phyloP scores from a whole-genome alignment of 2,797 vertebrate genomes.

The Sebastes diploproa region DNA sequence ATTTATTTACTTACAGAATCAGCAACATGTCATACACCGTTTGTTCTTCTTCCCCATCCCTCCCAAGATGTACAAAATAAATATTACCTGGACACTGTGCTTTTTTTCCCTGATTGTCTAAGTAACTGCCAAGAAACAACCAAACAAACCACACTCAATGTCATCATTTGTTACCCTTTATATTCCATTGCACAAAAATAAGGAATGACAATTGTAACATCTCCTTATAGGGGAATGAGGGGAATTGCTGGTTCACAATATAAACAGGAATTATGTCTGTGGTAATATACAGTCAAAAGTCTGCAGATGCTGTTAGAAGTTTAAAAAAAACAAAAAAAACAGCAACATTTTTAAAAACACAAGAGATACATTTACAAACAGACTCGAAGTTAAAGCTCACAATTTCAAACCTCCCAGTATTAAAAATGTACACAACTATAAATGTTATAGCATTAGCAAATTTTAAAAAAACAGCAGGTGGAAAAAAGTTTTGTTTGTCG shows the following conservation, averaged over 20 bases:
- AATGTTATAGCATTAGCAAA: conserved; percentile 76
- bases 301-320: conserved; percentile 47
- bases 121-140: conserved; percentile 74
- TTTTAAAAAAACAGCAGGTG: conserved; percentile 71
- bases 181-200: conserved; percentile 76
- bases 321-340: conserved; percentile 43
- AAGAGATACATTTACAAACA: conserved; percentile 69
- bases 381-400: conserved; percentile 73
- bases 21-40: conserved; percentile 72
- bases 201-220: conserved; percentile 80
- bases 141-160: conserved; percentile 53
- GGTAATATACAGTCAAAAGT: conserved; percentile 63
- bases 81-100: conserved; percentile 79
- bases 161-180: conserved; percentile 68
- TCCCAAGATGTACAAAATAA: conserved; percentile 78
- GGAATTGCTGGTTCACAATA: conserved; percentile 67
- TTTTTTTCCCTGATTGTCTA: conserved; percentile 83
- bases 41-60: conserved; percentile 62
- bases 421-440: conserved; percentile 84
- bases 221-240: conserved; percentile 55
- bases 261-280: conserved; percentile 63
- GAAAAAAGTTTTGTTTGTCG: conserved; percentile 62
- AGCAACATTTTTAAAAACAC: conserved; percentile 62
- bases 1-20: conserved; percentile 85
- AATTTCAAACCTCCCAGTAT: conserved; percentile 73